Conservation (phyloP, 2,888 invertebrate genomes). For the Odontocolon sp. region DNA sequence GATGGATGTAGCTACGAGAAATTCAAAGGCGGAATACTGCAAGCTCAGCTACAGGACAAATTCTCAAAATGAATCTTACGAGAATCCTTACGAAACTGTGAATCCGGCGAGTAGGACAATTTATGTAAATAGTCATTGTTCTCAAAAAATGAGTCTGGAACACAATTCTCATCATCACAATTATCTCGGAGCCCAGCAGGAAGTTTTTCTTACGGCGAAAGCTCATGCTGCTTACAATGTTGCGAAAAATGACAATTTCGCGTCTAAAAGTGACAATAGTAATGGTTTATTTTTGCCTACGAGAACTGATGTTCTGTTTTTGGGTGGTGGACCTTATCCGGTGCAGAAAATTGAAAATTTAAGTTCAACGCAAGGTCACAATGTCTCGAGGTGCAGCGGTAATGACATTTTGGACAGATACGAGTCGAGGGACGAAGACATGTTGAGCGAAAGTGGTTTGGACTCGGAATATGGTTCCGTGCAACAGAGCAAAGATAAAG, state of each 20-base stretch:
- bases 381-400: constrained; percentile 52
- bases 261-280: constrained; percentile 55
- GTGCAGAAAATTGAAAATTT: constrained; percentile 60
- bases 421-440: constrained; percentile 49
- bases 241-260: constrained; percentile 60
- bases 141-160: constrained; percentile 27
- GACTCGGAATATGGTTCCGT: constrained; percentile 45
- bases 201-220: constrained; percentile 59
- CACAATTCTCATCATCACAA: constrained; percentile 10
- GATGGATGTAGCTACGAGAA: constrained; percentile 47
- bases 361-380: constrained; percentile 49
- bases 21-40: constrained; percentile 62
- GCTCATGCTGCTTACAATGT: constrained; percentile 55
- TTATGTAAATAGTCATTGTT: constrained; percentile 57
- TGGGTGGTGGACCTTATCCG: constrained; percentile 61
- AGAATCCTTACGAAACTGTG: constrained; percentile 63
- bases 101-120: constrained; percentile 42
- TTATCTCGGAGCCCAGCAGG: constrained; percentile 49
- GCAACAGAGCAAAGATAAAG: background rate
- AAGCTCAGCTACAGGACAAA: constrained; percentile 64
- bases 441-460: constrained; percentile 49
- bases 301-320: constrained; percentile 64
- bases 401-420: constrained; percentile 34
- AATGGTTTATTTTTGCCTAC: constrained; percentile 60
- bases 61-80: constrained; percentile 62